These are phyloP conservation scores for Orthosia incerta DNA, from an alignment of 2,888 invertebrate species.

Conservation along the genomic window DNA sequence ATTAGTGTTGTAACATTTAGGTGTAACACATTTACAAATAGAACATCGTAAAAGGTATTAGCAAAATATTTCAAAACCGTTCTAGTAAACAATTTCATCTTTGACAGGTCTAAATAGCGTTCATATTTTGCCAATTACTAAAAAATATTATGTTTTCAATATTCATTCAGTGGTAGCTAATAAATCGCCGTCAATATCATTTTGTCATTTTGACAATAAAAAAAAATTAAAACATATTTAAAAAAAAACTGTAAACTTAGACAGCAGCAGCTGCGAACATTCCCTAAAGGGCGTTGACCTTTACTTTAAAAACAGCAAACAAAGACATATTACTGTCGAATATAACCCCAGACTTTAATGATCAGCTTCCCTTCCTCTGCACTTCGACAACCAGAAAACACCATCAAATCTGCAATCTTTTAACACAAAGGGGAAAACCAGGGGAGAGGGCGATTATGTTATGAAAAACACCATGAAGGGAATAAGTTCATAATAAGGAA, in stretches of 20 bases:
- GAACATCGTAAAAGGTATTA: neutral
- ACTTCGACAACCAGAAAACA: conserved; percentile 50
- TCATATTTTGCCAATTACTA: neutral
- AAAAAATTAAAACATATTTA: too few relatives aligned
- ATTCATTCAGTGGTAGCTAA: conserved; percentile 2
- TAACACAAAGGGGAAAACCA: conserved; percentile 56
- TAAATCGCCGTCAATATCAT: neutral
- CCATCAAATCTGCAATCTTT: conserved; percentile 63
- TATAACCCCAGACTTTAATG: conserved; percentile 50
- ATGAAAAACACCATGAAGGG: conserved; percentile 64
- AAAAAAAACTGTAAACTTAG: neutral
- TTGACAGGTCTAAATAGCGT: neutral
- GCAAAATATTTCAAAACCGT: neutral
- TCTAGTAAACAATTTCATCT: neutral
- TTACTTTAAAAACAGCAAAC: conserved; percentile 8
- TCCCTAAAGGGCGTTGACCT: neutral
- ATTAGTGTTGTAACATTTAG: neutral
- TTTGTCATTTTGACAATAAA: conserved; percentile 3
- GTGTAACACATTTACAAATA: neutral
- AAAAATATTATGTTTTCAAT: neutral
- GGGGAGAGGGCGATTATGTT: conserved; percentile 63
- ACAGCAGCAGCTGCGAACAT: conserved; percentile 3
- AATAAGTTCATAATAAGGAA: conserved; percentile 68
- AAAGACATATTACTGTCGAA: conserved; percentile 28
- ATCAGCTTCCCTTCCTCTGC: conserved; percentile 50